phyloP scores from a whole-genome alignment of 2,113 vertebrate genomes.

The Eurystomus gularis region DNA sequence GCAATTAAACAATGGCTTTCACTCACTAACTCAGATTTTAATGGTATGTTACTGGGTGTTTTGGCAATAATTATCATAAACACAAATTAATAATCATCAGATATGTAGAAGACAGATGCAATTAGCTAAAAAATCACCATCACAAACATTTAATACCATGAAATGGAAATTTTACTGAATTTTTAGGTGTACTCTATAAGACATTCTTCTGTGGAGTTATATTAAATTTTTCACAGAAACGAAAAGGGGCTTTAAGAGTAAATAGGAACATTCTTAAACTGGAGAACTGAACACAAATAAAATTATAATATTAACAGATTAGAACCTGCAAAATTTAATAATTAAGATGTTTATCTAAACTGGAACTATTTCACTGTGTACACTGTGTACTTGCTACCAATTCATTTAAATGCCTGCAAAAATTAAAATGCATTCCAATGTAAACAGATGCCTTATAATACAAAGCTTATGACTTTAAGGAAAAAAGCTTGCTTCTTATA shows the following conservation, averaged over 20 bases:
- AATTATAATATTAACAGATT: conserved; percentile 44
- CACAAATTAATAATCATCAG: conserved; percentile 53
- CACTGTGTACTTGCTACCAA: too few relatives aligned
- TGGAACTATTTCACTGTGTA: conserved; percentile 37
- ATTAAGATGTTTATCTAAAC: conserved; percentile 22
- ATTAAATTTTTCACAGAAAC: conserved; percentile 56
- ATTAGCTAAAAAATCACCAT: conserved; percentile 59
- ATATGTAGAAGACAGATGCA: conserved; percentile 48
- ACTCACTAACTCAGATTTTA: conserved; percentile 64
- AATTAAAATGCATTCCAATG: not conserved
- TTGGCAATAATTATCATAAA: conserved; percentile 62
- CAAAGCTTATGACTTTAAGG: not conserved
- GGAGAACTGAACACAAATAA: conserved; percentile 44
- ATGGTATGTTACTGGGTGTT: conserved; percentile 43
- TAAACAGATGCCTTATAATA: not conserved
- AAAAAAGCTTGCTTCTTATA: not conserved
- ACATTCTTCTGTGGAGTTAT: conserved; percentile 40
- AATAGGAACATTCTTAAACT: conserved; percentile 51
- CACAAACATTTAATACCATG: conserved; percentile 6
- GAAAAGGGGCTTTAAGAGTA: conserved; percentile 46
- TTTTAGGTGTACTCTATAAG: conserved; percentile 30
- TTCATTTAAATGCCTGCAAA: conserved; percentile 4
- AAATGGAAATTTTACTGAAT: conserved; percentile 38
- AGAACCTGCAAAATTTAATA: conserved; percentile 51
- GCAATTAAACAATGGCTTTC: conserved; percentile 51